Evolutionary conservation across 2,113 vertebrate species (phyloP).

Genomic region (Holacanthus passer): DNA sequence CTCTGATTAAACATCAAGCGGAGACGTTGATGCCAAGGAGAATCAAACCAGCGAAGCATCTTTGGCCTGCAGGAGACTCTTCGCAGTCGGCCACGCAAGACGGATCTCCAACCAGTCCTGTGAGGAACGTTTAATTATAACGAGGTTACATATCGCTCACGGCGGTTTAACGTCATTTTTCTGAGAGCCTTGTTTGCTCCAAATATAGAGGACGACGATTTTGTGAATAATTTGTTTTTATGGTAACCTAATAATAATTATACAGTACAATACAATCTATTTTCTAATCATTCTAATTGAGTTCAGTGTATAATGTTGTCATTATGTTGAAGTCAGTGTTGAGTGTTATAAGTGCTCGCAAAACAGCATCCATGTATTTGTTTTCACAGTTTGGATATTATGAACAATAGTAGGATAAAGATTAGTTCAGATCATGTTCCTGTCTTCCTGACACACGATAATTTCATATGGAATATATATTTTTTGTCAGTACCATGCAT

Average conservation of each 20-base stretch:
- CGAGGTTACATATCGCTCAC: constrained; percentile 1
- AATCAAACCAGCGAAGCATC: constrained; percentile 55
- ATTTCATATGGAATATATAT: no score
- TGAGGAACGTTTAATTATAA: constrained; percentile 38
- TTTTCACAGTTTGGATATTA: neutral
- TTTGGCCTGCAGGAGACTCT: constrained; percentile 44
- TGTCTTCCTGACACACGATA: no score
- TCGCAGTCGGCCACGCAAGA: constrained; percentile 19
- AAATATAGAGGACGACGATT: neutral
- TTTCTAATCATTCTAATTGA: neutral
- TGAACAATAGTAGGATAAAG: neutral
- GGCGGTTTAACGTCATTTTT: constrained; percentile 18
- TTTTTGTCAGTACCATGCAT: no score
- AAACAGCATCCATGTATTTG: neutral
- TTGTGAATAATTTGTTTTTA: neutral
- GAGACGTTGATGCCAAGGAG: constrained; percentile 51
- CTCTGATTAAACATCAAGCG: constrained; percentile 70
- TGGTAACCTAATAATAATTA: neutral
- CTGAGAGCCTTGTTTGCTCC: neutral
- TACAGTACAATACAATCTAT: neutral
- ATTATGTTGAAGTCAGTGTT: neutral
- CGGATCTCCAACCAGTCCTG: constrained; percentile 27
- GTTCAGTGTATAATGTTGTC: neutral
- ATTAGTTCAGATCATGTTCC: neutral
- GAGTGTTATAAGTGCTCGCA: neutral